Evolutionary conservation across 2,888 invertebrate species (phyloP).

Genomic region (Drosophila kuntzei): DNA sequence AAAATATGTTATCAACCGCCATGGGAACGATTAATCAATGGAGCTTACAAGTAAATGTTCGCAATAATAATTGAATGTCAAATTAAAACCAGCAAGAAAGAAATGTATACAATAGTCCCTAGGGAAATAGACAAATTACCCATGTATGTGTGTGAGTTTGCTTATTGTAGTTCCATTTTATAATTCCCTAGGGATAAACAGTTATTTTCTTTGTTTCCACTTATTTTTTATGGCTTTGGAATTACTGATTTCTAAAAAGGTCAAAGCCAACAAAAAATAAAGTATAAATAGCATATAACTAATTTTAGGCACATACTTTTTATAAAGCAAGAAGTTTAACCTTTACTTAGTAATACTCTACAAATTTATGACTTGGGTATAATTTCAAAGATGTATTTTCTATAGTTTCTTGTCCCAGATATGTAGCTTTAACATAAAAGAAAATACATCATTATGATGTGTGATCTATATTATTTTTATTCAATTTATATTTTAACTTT

Average conservation of each 20-base stretch:
- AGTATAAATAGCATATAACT: background rate
- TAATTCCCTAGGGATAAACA: background rate
- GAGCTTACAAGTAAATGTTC: constrained; percentile 15
- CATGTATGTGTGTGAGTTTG: background rate
- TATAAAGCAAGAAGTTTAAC: too few relatives aligned
- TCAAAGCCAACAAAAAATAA: background rate
- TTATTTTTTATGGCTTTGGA: background rate
- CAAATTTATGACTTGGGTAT: background rate
- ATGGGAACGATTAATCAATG: constrained; percentile 55
- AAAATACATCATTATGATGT: too few relatives aligned
- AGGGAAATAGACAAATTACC: constrained; percentile 16
- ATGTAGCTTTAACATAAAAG: too few relatives aligned
- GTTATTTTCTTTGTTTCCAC: constrained; percentile 15
- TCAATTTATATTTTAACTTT: too few relatives aligned
- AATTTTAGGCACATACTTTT: background rate
- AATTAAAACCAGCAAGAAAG: constrained; percentile 30
- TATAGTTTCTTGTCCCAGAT: background rate
- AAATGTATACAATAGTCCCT: constrained; percentile 17
- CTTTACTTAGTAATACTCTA: background rate
- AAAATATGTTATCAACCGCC: constrained; percentile 37
- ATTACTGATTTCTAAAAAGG: background rate
- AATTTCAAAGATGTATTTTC: background rate
- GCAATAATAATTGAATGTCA: constrained; percentile 47
- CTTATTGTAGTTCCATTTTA: background rate
- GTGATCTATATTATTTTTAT: too few relatives aligned